phyloP scores from a whole-genome alignment of 1,140 invertebrate species.

The Bombus ignitus region DNA sequence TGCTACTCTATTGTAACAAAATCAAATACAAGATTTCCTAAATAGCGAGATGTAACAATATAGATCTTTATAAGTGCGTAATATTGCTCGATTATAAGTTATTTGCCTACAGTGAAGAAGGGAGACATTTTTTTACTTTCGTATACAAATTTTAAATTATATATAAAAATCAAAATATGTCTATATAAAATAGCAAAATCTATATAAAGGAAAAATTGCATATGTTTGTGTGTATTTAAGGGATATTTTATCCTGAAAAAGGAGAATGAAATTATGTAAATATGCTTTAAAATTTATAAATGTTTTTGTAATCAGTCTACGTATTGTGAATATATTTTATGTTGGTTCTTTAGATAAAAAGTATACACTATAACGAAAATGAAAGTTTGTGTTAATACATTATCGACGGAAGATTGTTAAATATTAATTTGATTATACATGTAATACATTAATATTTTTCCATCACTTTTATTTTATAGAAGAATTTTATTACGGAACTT shows the following conservation, averaged over 20 bases:
- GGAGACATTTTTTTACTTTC: conserved; percentile 50
- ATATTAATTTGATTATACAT: background rate
- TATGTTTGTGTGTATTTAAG: background rate
- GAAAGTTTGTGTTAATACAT: conserved; percentile 25
- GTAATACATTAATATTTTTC: background rate
- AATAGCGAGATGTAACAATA: conserved; percentile 14
- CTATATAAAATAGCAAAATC: conserved; percentile 7
- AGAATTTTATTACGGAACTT: background rate
- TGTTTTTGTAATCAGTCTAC: conserved; percentile 5
- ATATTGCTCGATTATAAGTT: conserved; percentile 20
- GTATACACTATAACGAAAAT: conserved; percentile 16
- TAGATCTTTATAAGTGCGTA: conserved; percentile 20
- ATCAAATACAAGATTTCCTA: conserved; percentile 27
- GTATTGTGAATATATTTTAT: conserved; percentile 26
- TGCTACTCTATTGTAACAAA: conserved; percentile 6
- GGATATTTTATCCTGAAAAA: conserved; percentile 17
- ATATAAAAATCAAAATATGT: conserved; percentile 21
- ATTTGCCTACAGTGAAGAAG: conserved; percentile 12
- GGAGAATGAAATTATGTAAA: conserved; percentile 51
- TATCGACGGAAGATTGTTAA: background rate
- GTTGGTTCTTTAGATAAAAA: background rate
- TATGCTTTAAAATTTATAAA: conserved; percentile 33
- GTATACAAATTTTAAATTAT: conserved; percentile 39
- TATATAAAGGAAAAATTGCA: background rate
- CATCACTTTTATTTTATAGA: background rate